Conservation (phyloP, 1,140 invertebrate genomes). For the Drosophila kikkawai region DNA sequence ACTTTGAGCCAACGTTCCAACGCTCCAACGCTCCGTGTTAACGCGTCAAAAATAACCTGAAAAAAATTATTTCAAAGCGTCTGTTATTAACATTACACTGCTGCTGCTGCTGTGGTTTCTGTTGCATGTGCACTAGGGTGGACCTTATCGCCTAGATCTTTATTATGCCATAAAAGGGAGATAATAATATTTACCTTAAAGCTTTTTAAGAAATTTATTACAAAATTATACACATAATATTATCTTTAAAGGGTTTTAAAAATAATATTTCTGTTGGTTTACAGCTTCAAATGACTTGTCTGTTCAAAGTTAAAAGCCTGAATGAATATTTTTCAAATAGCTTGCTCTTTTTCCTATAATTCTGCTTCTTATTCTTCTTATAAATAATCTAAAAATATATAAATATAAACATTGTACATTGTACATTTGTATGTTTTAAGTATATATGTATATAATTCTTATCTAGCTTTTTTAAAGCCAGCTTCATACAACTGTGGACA, state of each 20-base stretch:
- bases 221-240: not conserved
- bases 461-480: not conserved
- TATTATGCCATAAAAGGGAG: not conserved
- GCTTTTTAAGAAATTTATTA: not conserved
- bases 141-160: not conserved
- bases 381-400: not conserved
- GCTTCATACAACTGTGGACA: not conserved
- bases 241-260: not conserved
- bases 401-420: not conserved
- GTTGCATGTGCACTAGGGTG: conserved; percentile 34
- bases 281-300: not conserved
- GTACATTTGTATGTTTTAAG: not conserved
- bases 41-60: conserved; percentile 79
- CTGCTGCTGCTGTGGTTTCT: conserved; percentile 8
- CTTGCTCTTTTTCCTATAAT: no score
- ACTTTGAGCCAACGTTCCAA: conserved; percentile 33
- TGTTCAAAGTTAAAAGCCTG: not conserved
- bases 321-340: not conserved
- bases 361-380: not conserved
- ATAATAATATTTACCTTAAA: not conserved
- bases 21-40: conserved; percentile 54
- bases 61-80: conserved; percentile 44
- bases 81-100: conserved; percentile 49
- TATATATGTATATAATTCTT: not conserved
- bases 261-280: not conserved